Base-by-base conservation (phyloP, 2,888 invertebrate species). In the Drosophila ustulata region DNA sequence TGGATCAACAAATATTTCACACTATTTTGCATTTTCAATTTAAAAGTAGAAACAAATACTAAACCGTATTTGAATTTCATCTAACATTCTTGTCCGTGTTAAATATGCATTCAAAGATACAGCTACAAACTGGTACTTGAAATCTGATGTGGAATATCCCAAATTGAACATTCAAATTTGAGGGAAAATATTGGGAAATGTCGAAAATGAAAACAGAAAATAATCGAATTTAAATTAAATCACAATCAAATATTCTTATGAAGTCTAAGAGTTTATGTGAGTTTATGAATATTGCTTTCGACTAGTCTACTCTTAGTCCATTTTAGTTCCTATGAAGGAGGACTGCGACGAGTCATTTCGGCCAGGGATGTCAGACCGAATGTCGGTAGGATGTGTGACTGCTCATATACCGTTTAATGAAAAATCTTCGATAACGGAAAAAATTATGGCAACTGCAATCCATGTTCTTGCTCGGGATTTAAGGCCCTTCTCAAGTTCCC, bases 1-100 rank as follows among this genome's bases (percentile, higher is more conserved):
- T 37, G 23, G n/a, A 45, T 32, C 34, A 46, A 34, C 18, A 56
- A 56, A 46, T 56, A 56, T 18, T 55, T 55, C 45, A 55, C 55
- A 43, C 55, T n/a, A n/a, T n/a, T 28, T 32, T 23, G 18, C 28
- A 13, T 9, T 55, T 32, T 45, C 8, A n/a, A 45, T 55, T 45
- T 45, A n/a, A 43, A 45, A 45, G 23, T 32, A 32, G 32, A 55
- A 25, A 25, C 25, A 25, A 23, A 3, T 30, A n/a, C 18, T 3
- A 18, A 4, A 23, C 3, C 30, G 43, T 43, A 30, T 53, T 55
- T 45, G 43, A 43, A 45, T 32, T 45, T 45, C n/a, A 34, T 45
- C 25, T n/a, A 25, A 8, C 32, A 45, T 32, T 45, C 30, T 23
- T 41, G 30, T 30, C 4, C 30, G 32, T 25, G 28, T n/a, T 13